A percentile compares a stretch with the other conserved stretches of the same genome.
phyloP scores from a whole-genome alignment of 2,113 vertebrate species.

The Aptenodytes forsteri region DNA sequence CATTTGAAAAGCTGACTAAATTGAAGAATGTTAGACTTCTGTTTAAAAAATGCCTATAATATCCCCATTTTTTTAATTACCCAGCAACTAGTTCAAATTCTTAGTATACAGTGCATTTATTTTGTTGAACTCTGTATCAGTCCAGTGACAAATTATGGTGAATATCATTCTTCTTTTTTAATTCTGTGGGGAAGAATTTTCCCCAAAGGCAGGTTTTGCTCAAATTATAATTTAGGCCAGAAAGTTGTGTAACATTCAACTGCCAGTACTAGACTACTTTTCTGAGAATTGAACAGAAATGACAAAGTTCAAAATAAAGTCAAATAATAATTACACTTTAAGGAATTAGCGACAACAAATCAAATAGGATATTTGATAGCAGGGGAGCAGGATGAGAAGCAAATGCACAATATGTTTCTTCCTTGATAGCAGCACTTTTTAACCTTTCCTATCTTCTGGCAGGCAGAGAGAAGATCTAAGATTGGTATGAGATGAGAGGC shows the following conservation, averaged over 20 bases:
- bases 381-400: not conserved
- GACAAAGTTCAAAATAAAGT: not conserved
- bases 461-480: not conserved
- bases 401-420: not conserved
- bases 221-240: not conserved
- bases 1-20: not conserved
- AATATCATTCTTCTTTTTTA: not conserved
- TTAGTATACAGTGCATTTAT: not conserved
- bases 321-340: not conserved
- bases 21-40: not conserved
- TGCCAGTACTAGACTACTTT: not conserved
- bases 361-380: not conserved
- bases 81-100: not conserved
- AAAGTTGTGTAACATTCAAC: not conserved
- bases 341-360: not conserved
- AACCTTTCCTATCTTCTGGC: not conserved
- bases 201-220: not conserved
- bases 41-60: not conserved
- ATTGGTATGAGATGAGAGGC: not conserved
- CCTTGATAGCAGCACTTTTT: not conserved
- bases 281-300: not conserved
- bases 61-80: not conserved
- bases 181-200: not conserved
- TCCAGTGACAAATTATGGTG: not conserved
- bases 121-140: not conserved